Conservation (phyloP, 2,113 vertebrate genomes). For the Mellivora capensis region DNA sequence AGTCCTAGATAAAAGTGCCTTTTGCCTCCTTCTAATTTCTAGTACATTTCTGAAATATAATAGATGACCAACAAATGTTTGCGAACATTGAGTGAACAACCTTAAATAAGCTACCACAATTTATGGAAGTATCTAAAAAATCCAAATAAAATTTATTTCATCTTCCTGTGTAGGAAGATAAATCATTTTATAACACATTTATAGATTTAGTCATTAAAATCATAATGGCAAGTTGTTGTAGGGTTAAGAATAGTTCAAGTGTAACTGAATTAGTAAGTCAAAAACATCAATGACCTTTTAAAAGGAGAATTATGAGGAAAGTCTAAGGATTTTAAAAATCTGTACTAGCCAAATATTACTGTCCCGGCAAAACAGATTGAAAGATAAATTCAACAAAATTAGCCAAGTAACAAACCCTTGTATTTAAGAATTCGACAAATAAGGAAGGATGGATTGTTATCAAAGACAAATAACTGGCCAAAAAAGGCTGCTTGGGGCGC, state of each 20-base stretch:
- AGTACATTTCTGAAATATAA: neutral
- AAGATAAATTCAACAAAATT: neutral
- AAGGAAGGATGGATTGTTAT: neutral
- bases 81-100: neutral
- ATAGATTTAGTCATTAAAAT: neutral
- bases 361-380: neutral
- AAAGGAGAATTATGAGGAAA: neutral
- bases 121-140: neutral
- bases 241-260: neutral
- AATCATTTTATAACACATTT: neutral
- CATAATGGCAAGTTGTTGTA: neutral
- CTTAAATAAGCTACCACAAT: neutral
- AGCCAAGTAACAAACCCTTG: neutral
- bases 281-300: neutral
- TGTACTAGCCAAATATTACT: neutral
- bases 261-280: neutral
- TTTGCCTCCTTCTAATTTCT: neutral
- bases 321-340: neutral
- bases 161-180: neutral
- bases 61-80: neutral
- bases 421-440: neutral
- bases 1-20: neutral
- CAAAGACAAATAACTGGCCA: neutral
- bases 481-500: neutral
- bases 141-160: neutral